These are phyloP conservation scores for Ascidia mentula DNA, from an alignment of 23 tunicate species.

Conservation along the genomic window DNA sequence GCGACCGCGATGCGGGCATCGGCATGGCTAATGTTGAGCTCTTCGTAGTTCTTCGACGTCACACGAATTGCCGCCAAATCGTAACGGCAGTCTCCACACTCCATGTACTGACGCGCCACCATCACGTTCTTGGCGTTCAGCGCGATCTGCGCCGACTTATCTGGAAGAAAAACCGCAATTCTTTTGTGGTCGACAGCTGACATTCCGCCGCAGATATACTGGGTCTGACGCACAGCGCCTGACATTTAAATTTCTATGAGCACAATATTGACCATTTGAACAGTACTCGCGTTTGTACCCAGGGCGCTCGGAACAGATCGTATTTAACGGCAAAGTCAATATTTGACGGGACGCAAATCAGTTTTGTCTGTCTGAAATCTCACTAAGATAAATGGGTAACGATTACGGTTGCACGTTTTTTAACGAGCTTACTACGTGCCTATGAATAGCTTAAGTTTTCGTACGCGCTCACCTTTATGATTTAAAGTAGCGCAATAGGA, in stretches of 20 bases:
- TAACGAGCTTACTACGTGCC: neutral
- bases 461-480: constrained; percentile 4
- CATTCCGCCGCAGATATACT: constrained; percentile 3
- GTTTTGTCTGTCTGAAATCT: neutral
- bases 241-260: neutral
- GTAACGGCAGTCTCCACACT: constrained; percentile 59
- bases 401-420: neutral
- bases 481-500: constrained; percentile 40
- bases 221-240: neutral
- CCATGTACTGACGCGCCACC: constrained; percentile 54
- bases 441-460: neutral
- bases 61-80: constrained; percentile 45
- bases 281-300: neutral
- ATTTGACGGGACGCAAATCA: neutral
- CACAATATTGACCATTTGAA: neutral
- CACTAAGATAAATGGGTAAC: neutral
- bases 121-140: constrained; percentile 40
- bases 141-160: constrained; percentile 23
- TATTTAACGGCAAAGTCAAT: neutral
- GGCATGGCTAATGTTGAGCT: constrained; percentile 3
- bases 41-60: neutral
- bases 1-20: constrained; percentile 11
- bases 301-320: neutral
- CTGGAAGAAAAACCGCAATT: constrained; percentile 22
- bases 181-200: constrained; percentile 11